Evolutionary conservation across 2,888 invertebrate species (phyloP), one percentile per base, ranked within the genome.

Genomic region (Agrotis segetum): DNA sequence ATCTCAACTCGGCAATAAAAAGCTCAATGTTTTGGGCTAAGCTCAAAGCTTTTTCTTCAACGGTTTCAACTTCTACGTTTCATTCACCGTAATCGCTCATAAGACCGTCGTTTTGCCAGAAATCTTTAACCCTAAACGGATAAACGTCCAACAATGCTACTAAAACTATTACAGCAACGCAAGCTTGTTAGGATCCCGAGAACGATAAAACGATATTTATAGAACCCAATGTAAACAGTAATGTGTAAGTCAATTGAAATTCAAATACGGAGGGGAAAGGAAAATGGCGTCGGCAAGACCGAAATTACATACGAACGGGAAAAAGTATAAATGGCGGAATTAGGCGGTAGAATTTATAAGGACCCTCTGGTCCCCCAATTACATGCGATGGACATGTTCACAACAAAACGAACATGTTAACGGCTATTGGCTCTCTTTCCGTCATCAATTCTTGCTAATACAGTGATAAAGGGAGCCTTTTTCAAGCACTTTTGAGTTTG

Each of bases 211-310:
- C 71, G n/a, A 71, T 79, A 74, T 83, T 79, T 77, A 79, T 79
- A 56, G 58, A 60, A 62, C 63, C 71, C 74, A 68, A 72, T 71
- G 75, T 66, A 86, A 72, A 81, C 83, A 79, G 74, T 77, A 77
- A 85, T 77, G 70, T 71, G 67, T 71, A 66, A 83, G 71, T 71
- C 85, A 85, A 85, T 84, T 84, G 83, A 84, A 86, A 86, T 86
- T 82, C 86, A 85, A 85, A 83, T 85, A 71, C 59, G 67, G 68
- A 40, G 71, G 68, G 67, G 50, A 77, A 83, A 77, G 61, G 83
- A 85, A 83, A 75, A 78, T 76, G 75, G 71, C 71, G 73, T 19
- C 47, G 65, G 72, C 59, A 73, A 71, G 44, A 67, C 70, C 74
- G 65, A 76, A 83, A 83, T 85, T 85, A 85, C 86, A 73, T 72